A percentile compares a stretch with the other conserved stretches of the same genome.
phyloP scores from a whole-genome alignment of 92 coral and sea anemone genomes.

The Heliopora coerulea region DNA sequence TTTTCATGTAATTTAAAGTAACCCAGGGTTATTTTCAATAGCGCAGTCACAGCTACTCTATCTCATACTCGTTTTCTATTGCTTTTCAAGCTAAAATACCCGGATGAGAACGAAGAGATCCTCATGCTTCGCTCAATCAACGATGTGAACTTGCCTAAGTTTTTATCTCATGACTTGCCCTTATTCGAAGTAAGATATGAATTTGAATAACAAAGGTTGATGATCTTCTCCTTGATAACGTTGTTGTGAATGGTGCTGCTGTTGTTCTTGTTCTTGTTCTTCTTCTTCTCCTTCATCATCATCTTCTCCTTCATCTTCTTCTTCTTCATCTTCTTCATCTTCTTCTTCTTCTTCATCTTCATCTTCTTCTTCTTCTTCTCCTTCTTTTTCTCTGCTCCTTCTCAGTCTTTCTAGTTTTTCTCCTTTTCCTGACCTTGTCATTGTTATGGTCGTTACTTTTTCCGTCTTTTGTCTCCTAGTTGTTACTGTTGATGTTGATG shows the following conservation, averaged over 20 bases:
- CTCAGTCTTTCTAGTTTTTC: background rate
- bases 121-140: slow-evolving; percentile 94
- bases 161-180: slow-evolving; percentile 94
- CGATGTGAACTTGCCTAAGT: slow-evolving; percentile 94
- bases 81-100: slow-evolving; percentile 76
- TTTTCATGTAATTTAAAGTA: no score
- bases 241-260: background rate
- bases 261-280: background rate
- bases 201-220: background rate
- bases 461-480: no score
- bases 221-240: background rate
- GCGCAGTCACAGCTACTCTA: no score
- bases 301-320: background rate
- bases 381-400: background rate
- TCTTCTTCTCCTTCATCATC: background rate
- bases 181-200: slow-evolving; percentile 72
- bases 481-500: no score
- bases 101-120: slow-evolving; percentile 90
- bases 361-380: background rate
- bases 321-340: background rate
- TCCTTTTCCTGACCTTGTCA: background rate
- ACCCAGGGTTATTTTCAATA: no score
- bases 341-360: background rate
- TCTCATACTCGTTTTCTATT: no score
- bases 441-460: no score